phyloP scores from a whole-genome alignment of 2,113 vertebrate species.

The Oreochromis aureus region DNA sequence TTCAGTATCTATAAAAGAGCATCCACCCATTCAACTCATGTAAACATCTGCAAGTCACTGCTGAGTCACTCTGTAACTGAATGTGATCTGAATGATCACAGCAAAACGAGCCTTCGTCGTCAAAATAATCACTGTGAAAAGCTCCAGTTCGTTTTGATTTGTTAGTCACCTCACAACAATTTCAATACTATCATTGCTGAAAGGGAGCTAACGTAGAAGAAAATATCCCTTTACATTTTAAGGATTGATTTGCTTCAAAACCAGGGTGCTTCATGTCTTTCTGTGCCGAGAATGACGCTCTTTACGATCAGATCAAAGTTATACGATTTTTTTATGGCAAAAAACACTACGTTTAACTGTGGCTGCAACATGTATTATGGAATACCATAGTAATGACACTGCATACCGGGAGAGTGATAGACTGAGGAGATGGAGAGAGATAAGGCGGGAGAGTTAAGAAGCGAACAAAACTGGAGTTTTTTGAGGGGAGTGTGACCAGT shows the following conservation, averaged over 20 bases:
- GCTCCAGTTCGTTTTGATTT: neutral
- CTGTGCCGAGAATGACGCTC: neutral
- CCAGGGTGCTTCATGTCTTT: neutral
- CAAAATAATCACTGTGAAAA: neutral
- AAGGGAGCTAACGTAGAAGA: neutral
- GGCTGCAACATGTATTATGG: neutral
- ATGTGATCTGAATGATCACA: neutral
- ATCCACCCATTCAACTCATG: neutral
- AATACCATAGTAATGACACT: conserved; percentile 52
- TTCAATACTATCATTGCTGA: neutral
- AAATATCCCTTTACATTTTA: neutral
- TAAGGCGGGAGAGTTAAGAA: conserved; percentile 9
- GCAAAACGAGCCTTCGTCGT: neutral
- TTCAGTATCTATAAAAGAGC: neutral
- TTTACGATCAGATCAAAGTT: neutral
- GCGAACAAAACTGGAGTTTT: conserved; percentile 38
- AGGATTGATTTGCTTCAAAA: neutral
- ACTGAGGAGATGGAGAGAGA: conserved; percentile 22
- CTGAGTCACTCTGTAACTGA: neutral
- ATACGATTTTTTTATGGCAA: neutral
- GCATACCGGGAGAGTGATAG: conserved; percentile 29
- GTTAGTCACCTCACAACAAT: neutral
- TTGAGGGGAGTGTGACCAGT: conserved; percentile 25
- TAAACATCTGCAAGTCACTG: neutral
- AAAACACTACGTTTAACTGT: neutral